Evolutionary conservation across 2,797 vertebrate genomes (phyloP).

Genomic region (Alca torda): DNA sequence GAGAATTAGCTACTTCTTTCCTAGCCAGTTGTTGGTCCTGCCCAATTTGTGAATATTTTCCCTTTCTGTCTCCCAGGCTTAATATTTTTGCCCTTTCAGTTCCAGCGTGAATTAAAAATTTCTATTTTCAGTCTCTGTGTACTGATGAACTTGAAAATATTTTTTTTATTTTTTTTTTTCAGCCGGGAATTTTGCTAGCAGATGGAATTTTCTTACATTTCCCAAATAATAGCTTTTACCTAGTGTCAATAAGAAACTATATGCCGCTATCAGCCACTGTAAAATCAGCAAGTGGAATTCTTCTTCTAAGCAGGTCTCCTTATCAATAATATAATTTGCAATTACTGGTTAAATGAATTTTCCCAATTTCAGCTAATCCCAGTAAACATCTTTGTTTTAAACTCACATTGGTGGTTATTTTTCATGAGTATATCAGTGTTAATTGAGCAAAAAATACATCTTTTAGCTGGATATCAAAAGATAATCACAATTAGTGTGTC

Average conservation of each 20-base stretch:
- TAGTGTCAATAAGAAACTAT: slow-evolving; percentile 36
- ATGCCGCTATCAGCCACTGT: slow-evolving; percentile 32
- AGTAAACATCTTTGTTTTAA: slow-evolving; percentile 71
- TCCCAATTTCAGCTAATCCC: slow-evolving; percentile 66
- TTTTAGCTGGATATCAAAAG: slow-evolving; percentile 71
- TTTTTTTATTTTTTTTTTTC: not conserved
- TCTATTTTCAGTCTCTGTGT: not conserved
- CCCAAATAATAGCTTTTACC: slow-evolving; percentile 1
- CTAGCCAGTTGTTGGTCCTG: not conserved
- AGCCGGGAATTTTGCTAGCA: not conserved
- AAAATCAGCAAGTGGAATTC: slow-evolving; percentile 65
- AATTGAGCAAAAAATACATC: slow-evolving; percentile 73
- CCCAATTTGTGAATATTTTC: not conserved
- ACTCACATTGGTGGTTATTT: slow-evolving; percentile 72
- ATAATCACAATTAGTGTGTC: slow-evolving; percentile 58
- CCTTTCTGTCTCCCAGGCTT: not conserved
- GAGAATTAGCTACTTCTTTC: not conserved
- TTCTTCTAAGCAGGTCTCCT: slow-evolving; percentile 61
- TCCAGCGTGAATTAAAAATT: not conserved
- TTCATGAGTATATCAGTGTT: slow-evolving; percentile 69
- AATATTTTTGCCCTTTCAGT: not conserved
- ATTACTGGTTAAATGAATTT: slow-evolving; percentile 64
- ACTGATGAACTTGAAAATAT: not conserved
- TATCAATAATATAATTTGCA: slow-evolving; percentile 66
- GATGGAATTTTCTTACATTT: slow-evolving; percentile 23